Base-by-base conservation (phyloP, 2,797 vertebrate species). In the Arnoldichthys spilopterus region DNA sequence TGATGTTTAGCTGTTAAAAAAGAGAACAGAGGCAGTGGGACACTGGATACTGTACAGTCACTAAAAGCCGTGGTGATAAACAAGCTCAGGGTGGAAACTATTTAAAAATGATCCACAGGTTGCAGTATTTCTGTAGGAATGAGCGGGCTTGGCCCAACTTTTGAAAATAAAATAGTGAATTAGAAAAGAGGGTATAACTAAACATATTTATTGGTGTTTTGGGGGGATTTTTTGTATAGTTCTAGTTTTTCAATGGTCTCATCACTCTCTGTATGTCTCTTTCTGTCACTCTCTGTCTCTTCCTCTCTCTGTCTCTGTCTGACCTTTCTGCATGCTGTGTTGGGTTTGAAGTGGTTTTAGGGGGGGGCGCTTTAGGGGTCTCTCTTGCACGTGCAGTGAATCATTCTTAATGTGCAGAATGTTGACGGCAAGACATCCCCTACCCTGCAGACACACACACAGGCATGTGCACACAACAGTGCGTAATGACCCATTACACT, bases 301-400 rank as follows among this genome's bases (percentile, higher is more conserved):
- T 9, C 34, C 28, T 15, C 26, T 22, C 37, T 16, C 16, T 47
- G 18, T 69, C 20, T 56, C 32, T 69, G 20, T 49, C n/a, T 80
- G 84, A 85, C 82, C 84, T 84, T 79, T 83, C 30, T 72, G 9
- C 47, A 22, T 70, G 78, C 40, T 63, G 66, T 12, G 20, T 16
- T 66, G 6, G 30, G 45, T 56, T 71, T 82, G 63, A 64, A 68
- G 61, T 69, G 74, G 40, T 66, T 77, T n/a, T 71, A 47, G 45
- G 76, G 24, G 24, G 22, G 40, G 49, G 22, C 53, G 70, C 82
- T 79, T 78, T 47, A 68, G 74, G 86, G 81, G 82, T 64, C 74
- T 78, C 84, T 78, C 72, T 76, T 84, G 68, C 73, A 80, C 82
- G 74, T 82, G 73, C 82, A 85, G 54, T 85, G 87, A 89, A 84